These are phyloP conservation scores for Mus musculus DNA, from an alignment of 2,113 vertebrate species.

Conservation along the genomic window GRCm39 chr11:36122001-36122500, in stretches of 20 bases:
- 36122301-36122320: slow-evolving; percentile 72
- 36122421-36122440: slow-evolving; percentile 27
- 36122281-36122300: slow-evolving; percentile 67
- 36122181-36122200: slow-evolving; percentile 71
- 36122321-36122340: slow-evolving; percentile 71
- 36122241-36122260: neutral
- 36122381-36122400: slow-evolving; percentile 53
- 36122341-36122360: slow-evolving; percentile 62
- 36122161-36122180: slow-evolving; percentile 74
- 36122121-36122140: slow-evolving; percentile 69
- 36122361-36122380: slow-evolving; percentile 67
- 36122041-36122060: neutral
- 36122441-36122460: slow-evolving; percentile 6
- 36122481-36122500: neutral
- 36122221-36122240: slow-evolving; percentile 54
- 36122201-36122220: slow-evolving; percentile 82
- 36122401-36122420: slow-evolving; percentile 43
- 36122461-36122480: neutral
- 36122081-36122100: slow-evolving; percentile 59
- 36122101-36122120: slow-evolving; percentile 51
- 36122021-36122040: neutral
- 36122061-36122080: slow-evolving; percentile 33
- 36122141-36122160: slow-evolving; percentile 72
- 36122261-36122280: slow-evolving; percentile 52
- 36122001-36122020: neutral